These are phyloP conservation scores for Crossaster papposus DNA, from an alignment of 53 echinoderm and acorn worm species.

Conservation along the genomic window DNA sequence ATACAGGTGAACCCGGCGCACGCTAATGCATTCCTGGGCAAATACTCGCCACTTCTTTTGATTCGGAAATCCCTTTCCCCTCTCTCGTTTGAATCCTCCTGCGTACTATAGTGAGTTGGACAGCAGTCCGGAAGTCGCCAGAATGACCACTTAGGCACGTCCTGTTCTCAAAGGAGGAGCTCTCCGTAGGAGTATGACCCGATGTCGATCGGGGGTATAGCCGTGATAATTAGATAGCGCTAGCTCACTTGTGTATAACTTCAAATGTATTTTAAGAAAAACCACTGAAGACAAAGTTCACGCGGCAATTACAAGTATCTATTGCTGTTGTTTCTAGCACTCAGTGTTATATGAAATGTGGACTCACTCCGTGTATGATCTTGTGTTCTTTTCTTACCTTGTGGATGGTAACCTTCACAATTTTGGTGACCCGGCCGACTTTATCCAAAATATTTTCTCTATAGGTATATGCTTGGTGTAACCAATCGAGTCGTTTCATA, in stretches of 20 bases:
- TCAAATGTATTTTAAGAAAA: not conserved
- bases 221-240: not conserved
- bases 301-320: too few relatives aligned
- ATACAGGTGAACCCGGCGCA: not conserved
- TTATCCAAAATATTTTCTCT: too few relatives aligned
- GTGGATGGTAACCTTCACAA: too few relatives aligned
- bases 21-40: not conserved
- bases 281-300: too few relatives aligned
- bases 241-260: not conserved
- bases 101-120: not conserved
- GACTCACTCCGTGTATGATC: too few relatives aligned
- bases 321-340: too few relatives aligned
- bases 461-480: too few relatives aligned
- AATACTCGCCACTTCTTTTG: not conserved
- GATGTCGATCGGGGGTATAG: not conserved
- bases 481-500: too few relatives aligned
- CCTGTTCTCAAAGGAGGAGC: not conserved
- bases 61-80: too few relatives aligned
- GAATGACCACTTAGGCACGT: slow-evolving; percentile 18
- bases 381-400: too few relatives aligned
- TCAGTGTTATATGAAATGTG: too few relatives aligned
- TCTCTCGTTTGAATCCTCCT: not conserved
- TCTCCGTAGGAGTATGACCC: not conserved
- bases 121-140: not conserved
- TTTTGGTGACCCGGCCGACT: too few relatives aligned